A percentile compares a stretch with the other conserved stretches of the same genome.
These are phyloP conservation scores for Rhopalosiphum padi DNA, from an alignment of 1,140 invertebrate species.

Conservation along the genomic window DNA sequence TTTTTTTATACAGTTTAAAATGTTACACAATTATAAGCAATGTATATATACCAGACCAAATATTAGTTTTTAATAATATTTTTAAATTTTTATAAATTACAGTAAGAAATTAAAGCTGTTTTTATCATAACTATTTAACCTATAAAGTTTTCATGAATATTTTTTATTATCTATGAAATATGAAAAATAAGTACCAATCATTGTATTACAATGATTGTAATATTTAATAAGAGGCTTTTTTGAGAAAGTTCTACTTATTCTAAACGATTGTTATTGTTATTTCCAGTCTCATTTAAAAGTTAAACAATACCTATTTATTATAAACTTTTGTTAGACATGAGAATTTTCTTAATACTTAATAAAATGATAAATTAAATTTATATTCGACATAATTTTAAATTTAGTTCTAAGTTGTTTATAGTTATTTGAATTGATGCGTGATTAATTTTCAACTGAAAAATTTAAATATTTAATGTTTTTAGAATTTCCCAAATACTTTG, in stretches of 20 bases:
- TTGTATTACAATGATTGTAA: too few relatives aligned
- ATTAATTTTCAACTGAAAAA: neutral
- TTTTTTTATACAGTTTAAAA: neutral
- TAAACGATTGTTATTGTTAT: slow-evolving; percentile 32
- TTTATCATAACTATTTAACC: neutral
- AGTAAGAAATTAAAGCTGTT: neutral
- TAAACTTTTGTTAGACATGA: neutral
- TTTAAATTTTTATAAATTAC: neutral
- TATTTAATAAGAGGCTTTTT: slow-evolving; percentile 30
- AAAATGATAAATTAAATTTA: neutral
- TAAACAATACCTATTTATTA: slow-evolving; percentile 45
- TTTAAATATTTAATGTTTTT: slow-evolving; percentile 35
- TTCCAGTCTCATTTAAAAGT: slow-evolving; percentile 5
- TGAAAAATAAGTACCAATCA: neutral
- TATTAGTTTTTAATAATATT: neutral
- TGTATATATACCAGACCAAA: neutral
- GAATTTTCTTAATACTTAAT: neutral
- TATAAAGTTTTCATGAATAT: slow-evolving; percentile 7
- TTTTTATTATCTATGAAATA: neutral
- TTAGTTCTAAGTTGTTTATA: neutral
- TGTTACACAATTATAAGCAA: neutral
- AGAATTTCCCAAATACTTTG: slow-evolving; percentile 63
- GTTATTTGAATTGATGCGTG: neutral
- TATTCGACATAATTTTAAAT: neutral
- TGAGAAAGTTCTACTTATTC: slow-evolving; percentile 29